These are phyloP conservation scores for Crotalus tigris DNA, from an alignment of 2,113 vertebrate genomes.

Conservation along the genomic window DNA sequence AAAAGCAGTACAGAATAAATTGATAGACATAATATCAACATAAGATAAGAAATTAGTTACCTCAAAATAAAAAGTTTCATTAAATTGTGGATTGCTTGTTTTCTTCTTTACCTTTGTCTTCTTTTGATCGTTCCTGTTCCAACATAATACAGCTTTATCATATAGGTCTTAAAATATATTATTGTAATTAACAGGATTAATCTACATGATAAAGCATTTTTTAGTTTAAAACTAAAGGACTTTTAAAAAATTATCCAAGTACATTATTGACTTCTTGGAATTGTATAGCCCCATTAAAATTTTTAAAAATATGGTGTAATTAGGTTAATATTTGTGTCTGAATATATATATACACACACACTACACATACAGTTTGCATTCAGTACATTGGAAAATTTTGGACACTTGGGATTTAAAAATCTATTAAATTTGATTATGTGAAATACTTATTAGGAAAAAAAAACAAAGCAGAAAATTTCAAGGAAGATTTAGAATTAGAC, in stretches of 20 bases:
- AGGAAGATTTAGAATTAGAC: neutral
- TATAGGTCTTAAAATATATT: constrained; percentile 72
- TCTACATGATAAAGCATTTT: constrained; percentile 28
- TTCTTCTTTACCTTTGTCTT: constrained; percentile 99
- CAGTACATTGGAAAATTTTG: neutral
- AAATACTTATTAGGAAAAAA: neutral
- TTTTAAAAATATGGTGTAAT: neutral
- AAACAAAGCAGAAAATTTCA: neutral
- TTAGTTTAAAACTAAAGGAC: neutral
- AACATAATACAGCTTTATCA: constrained; percentile 76
- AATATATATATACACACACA: neutral
- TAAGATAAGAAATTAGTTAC: constrained; percentile 70
- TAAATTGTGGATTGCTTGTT: constrained; percentile 96
- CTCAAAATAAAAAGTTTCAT: constrained; percentile 97
- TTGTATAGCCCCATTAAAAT: neutral
- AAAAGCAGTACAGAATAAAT: constrained; percentile 17
- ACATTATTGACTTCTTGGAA: neutral
- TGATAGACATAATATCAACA: constrained; percentile 20
- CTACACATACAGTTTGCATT: neutral
- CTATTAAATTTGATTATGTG: neutral
- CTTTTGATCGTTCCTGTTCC: constrained; percentile 93
- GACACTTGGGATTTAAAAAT: neutral
- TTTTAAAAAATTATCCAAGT: neutral
- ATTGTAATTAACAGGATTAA: constrained; percentile 67
- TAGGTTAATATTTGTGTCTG: neutral